These are phyloP conservation scores for Dryomyza anilis DNA, from an alignment of 2,888 invertebrate genomes.

Conservation along the genomic window DNA sequence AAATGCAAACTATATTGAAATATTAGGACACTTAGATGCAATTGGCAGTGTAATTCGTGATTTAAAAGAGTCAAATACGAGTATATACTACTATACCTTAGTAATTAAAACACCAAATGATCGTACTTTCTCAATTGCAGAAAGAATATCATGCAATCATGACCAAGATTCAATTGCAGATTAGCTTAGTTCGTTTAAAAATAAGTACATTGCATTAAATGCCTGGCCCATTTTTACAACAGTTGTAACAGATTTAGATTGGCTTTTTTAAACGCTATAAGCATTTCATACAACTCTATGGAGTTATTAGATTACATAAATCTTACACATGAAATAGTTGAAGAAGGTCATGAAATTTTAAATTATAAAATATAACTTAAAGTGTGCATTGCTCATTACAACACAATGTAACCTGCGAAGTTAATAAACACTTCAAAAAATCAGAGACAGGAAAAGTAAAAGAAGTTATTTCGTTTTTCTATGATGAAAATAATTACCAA, in stretches of 20 bases:
- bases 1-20: not conserved
- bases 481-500: not conserved
- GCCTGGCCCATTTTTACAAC: not conserved
- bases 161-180: not conserved
- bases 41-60: not conserved
- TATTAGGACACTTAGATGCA: not conserved
- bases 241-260: not conserved
- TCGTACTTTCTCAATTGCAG: not conserved
- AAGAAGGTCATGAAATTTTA: not conserved
- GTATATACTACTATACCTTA: not conserved
- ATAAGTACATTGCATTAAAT: not conserved
- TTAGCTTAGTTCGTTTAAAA: not conserved
- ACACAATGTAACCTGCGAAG: not conserved
- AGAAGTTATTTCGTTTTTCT: not conserved
- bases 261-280: not conserved
- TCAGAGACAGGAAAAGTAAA: too few species aligned
- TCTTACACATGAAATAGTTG: not conserved
- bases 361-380: not conserved
- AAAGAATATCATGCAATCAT: too few species aligned
- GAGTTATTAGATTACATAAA: not conserved
- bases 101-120: not conserved
- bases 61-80: not conserved
- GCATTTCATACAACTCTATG: not conserved
- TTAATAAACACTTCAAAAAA: not conserved
- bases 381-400: not conserved